Percentiles rank a stretch among this genome's conserved stretches.
These are phyloP conservation scores for Empidonax alnorum DNA, from an alignment of 2,113 vertebrate species.

Conservation along the genomic window DNA sequence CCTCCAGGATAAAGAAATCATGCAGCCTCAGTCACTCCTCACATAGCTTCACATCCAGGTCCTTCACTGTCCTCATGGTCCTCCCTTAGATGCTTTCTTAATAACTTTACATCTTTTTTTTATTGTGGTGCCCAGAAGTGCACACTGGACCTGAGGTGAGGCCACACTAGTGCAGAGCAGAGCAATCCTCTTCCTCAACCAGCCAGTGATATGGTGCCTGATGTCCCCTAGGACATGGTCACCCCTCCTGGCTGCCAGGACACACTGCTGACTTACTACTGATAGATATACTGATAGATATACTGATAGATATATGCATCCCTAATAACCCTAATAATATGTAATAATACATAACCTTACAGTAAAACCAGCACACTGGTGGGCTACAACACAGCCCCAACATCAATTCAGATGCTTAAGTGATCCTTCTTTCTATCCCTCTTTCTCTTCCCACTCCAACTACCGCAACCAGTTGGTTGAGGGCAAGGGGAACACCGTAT, in stretches of 20 bases:
- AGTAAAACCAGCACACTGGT: background rate
- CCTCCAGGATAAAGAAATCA: background rate
- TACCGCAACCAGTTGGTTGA: background rate
- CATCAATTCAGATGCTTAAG: background rate
- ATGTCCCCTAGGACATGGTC: no score
- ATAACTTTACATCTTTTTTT: background rate
- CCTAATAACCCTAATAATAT: no score
- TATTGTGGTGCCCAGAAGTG: background rate
- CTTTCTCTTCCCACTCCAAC: background rate
- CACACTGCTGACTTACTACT: background rate
- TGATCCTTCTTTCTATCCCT: background rate
- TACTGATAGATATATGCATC: background rate
- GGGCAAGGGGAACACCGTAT: rapidly evolving
- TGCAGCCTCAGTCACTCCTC: background rate
- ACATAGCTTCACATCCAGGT: background rate
- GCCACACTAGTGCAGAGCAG: rapidly evolving
- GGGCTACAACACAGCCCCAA: background rate
- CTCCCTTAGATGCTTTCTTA: background rate
- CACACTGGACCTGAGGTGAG: rapidly evolving
- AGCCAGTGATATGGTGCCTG: rapidly evolving
- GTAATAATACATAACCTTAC: no score
- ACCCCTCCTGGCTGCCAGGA: background rate
- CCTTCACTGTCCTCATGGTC: rapidly evolving
- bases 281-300: no score
- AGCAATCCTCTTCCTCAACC: background rate